These are phyloP conservation scores for cat (Felis catus) DNA, from an alignment of 2,113 vertebrate species.

Conservation along the genomic window F.catus_Fca126_mat1.0 CM031418.1:108363501-108364000, in stretches of 20 bases:
- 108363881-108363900: not conserved
- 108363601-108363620: not conserved
- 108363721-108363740: not conserved
- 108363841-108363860: not conserved
- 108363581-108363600: not conserved
- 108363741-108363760: not conserved
- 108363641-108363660: not conserved
- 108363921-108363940: not conserved
- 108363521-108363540: not conserved
- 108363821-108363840: not conserved
- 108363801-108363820: not conserved
- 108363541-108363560: not conserved
- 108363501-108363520: not conserved
- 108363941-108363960: not conserved
- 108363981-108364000: not conserved
- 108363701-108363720: not conserved
- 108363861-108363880: not conserved
- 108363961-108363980: not conserved
- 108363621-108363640: not conserved
- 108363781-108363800: not conserved
- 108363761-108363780: not conserved
- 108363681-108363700: not conserved
- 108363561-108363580: not conserved
- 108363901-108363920: not conserved
- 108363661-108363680: not conserved